Base-by-base conservation (phyloP, 2,888 invertebrate species). In the Cecidostiba fungosa region DNA sequence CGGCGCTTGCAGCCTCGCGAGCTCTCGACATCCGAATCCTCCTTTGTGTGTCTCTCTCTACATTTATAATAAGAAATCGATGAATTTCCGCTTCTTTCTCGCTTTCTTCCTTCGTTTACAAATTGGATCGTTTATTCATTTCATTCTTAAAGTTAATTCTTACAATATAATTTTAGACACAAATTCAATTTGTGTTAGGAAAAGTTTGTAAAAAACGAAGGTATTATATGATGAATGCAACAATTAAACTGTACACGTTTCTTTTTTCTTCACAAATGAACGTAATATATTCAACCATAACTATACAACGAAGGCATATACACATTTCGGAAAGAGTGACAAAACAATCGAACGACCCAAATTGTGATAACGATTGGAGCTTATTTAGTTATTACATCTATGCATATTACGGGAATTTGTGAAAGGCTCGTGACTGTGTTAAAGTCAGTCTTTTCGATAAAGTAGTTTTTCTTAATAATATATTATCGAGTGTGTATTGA, bases 1-100 rank as follows among this genome's bases (percentile, higher is more conserved):
- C 90, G 91, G 91, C 87, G 89, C 87, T 88, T 90, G 66, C 8
- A 82, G 89, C 89, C 90, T 88, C 87, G 87, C 82, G 77, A 87
- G n/a, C 84, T 87, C n/a, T 89, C 89, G 88, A 87, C 88, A 89
- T 86, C 88, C 88, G 86, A 89, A 89, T 86, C 77, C 16, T 70
- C 72, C 84, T 59, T 76, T 70, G 43, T 79, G 59, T 47, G 47
- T 72, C 50, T 36, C 19, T 50, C 5, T 54, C 54, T 5, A 19
- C 54, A 66, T 70, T n/a, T n/a, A n/a, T n/a, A n/a, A 32, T 80
- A 73, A 78, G 78, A 83, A 87, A 70, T 62, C 50, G 36, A 77
- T 62, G 59, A 77, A 39, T 16, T 84, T 50, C 19, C 39, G 23
- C 54, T 54, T 62, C 12, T 77, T 36, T 73, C 43, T 43, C 43